Evolutionary conservation across 2,888 invertebrate genomes (phyloP).

Genomic region (Stictocephala bisonia): DNA sequence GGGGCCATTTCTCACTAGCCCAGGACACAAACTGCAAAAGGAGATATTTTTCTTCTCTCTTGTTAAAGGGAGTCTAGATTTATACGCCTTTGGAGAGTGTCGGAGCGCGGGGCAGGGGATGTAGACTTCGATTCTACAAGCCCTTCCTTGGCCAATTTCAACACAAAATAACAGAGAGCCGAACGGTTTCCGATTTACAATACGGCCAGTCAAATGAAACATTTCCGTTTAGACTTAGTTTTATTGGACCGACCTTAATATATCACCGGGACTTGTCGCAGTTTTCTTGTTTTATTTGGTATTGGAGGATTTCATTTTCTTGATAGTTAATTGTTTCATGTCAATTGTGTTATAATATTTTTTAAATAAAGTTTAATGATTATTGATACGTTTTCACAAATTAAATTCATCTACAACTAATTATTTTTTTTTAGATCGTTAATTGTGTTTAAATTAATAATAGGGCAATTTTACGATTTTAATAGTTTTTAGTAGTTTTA

Average conservation of each 20-base stretch:
- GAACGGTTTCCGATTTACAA: slow-evolving; percentile 7
- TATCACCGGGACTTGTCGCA: no score
- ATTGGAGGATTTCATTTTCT: no score
- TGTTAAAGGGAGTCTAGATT: slow-evolving; percentile 47
- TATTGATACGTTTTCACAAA: no score
- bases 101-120: neutral
- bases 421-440: no score
- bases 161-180: slow-evolving; percentile 15
- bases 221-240: neutral
- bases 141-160: slow-evolving; percentile 28
- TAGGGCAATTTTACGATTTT: no score
- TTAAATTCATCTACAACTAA: no score
- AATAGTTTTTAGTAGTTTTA: no score
- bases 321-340: no score
- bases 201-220: neutral
- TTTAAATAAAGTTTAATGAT: no score
- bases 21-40: slow-evolving; percentile 47
- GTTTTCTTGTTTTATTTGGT: no score
- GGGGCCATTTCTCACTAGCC: slow-evolving; percentile 39
- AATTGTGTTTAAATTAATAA: no score
- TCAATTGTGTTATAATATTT: no score
- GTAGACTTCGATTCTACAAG: neutral
- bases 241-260: neutral
- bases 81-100: slow-evolving; percentile 48
- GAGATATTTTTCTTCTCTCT: slow-evolving; percentile 47